phyloP scores from a whole-genome alignment of 2,113 vertebrate genomes.

The Romanogobio albipinnatus region DNA sequence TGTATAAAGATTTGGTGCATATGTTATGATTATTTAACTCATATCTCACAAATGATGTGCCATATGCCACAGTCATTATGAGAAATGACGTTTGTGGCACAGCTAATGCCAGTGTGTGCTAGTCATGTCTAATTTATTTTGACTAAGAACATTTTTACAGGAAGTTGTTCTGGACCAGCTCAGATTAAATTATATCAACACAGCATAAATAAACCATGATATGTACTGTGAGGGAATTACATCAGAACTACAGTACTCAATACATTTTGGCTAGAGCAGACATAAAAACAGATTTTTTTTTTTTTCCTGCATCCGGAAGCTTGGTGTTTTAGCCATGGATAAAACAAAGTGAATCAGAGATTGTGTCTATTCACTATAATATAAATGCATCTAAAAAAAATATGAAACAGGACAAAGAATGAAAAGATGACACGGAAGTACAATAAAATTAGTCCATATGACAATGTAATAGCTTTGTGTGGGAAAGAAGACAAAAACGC shows the following conservation, averaged over 20 bases:
- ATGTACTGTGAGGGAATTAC: neutral
- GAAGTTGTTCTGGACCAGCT: neutral
- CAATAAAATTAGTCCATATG: neutral
- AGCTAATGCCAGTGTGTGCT: neutral
- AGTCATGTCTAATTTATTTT: neutral
- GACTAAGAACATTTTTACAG: slow-evolving; percentile 10
- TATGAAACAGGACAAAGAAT: neutral
- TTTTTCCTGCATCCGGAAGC: neutral
- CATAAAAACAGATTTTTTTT: neutral
- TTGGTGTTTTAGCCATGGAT: neutral
- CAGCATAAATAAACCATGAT: neutral
- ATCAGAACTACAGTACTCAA: neutral
- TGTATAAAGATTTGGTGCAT: neutral
- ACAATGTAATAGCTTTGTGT: neutral
- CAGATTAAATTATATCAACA: neutral
- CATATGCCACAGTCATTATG: neutral
- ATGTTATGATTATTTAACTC: neutral
- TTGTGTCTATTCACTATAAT: neutral
- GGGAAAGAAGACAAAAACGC: neutral
- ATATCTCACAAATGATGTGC: neutral
- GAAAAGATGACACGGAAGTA: neutral
- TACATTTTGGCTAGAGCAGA: neutral
- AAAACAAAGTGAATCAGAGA: neutral
- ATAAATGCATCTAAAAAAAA: neutral
- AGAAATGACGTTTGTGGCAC: neutral